phyloP scores from a whole-genome alignment of 2,113 vertebrate species.

The Climacteris rufus region DNA sequence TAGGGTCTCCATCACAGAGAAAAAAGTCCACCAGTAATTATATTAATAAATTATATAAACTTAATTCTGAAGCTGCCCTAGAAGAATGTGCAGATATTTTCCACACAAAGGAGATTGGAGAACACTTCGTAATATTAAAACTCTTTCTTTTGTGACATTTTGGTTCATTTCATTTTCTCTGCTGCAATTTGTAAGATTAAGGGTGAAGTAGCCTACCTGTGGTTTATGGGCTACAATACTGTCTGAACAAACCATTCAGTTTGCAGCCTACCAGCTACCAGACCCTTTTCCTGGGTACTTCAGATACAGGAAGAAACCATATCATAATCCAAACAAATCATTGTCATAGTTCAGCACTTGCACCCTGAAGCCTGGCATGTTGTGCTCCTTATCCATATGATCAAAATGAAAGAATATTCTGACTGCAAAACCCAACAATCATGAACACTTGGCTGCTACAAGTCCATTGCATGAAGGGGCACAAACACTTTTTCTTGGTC shows the following conservation, averaged over 20 bases:
- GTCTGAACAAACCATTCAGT: background rate
- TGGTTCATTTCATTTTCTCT: background rate
- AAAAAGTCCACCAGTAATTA: background rate
- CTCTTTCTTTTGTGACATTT: background rate
- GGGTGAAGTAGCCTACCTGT: background rate
- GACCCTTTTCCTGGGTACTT: background rate
- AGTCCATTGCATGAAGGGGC: background rate
- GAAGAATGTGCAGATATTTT: background rate
- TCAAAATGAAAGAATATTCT: background rate
- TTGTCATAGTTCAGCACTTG: background rate
- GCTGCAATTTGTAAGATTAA: background rate
- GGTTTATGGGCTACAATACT: background rate
- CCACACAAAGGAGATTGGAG: background rate
- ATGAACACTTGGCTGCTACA: background rate
- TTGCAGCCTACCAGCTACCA: background rate
- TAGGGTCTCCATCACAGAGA: background rate
- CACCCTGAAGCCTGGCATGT: background rate
- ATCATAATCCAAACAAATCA: background rate
- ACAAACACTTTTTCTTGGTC: background rate
- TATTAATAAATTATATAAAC: background rate
- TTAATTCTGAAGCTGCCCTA: background rate
- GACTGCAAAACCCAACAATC: background rate
- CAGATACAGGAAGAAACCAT: background rate
- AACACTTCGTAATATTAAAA: background rate
- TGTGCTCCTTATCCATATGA: background rate